Base-by-base conservation (phyloP, 2,888 invertebrate genomes). In the Eristalis intricaria region DNA sequence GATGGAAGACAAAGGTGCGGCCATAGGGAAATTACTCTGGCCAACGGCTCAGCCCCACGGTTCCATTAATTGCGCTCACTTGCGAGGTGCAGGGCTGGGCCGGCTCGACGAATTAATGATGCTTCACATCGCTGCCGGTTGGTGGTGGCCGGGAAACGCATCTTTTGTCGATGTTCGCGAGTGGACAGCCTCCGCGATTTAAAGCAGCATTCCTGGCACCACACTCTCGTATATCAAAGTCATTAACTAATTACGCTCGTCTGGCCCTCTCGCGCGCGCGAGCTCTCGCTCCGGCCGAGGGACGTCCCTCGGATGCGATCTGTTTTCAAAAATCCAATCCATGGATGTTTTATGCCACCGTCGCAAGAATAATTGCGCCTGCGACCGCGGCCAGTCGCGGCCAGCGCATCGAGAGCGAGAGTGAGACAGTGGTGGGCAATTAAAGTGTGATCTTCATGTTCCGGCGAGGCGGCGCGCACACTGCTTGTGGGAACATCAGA, bases 241-340 rank as follows among this genome's bases (percentile, higher is more conserved):
- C 89, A 87, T 89, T 89, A 87, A 87, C 87, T 89, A 89, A 89
- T 89, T 89, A 89, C 89, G 71, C 75, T 84, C 38, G 74, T 71
- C 66, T 60, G 29, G 73, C 77, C 40, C 32, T 58, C 32, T 32
- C 38, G 38, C 71, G 38, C 70, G 58, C 65, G 23, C 19, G 22
- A 56, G 10, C 50, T 58, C 38, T 11, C 64, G 35, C 50, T n/a
- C 19, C 63, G 5, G 50, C 13, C n/a, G 29, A 13, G 19, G 65
- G 68, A 66, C 63, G 64, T 69, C 68, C 50, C 50, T 73, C 66
- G 66, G 63, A n/a, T 64, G 73, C 73, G 87, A 83, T 83, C 68
- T 75, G 86, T 75, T 87, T 83, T 79, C 60, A 79, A 87, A 87
- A 87, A 87, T 79, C 83, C 87, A 84, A 87, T 84, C 87, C 87